Percentiles rank a stretch among this genome's conserved stretches.
phyloP scores from a whole-genome alignment of 2,797 vertebrate species.

The Pantherophis vulpinus region DNA sequence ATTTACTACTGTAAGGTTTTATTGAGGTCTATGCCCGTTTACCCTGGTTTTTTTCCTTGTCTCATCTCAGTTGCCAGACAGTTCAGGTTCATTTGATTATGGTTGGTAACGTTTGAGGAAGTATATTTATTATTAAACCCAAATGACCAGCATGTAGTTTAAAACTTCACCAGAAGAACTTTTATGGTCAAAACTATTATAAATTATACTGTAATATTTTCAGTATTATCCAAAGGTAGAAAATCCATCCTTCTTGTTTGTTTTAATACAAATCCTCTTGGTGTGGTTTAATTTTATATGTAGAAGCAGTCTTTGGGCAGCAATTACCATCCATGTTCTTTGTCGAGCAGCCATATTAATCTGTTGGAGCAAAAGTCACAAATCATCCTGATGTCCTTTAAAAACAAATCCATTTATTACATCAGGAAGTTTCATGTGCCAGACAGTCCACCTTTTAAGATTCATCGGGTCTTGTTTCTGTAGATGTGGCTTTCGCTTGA shows the following conservation, averaged over 20 bases:
- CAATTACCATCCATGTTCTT: background rate
- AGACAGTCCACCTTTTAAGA: background rate
- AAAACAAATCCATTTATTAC: background rate
- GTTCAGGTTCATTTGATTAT: background rate
- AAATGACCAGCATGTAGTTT: background rate
- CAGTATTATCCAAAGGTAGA: no score
- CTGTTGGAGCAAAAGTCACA: background rate
- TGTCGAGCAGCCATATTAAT: background rate
- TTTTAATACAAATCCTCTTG: background rate
- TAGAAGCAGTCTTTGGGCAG: background rate
- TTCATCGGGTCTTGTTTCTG: background rate
- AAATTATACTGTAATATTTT: background rate
- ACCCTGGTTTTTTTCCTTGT: background rate
- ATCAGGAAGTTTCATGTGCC: background rate
- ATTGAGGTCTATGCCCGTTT: background rate
- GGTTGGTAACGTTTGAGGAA: background rate
- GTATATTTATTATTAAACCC: background rate
- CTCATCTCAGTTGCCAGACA: background rate
- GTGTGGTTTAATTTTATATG: background rate
- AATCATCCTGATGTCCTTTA: background rate
- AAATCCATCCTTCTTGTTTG: background rate
- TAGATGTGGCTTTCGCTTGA: background rate
- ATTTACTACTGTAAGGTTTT: background rate
- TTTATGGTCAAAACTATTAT: background rate
- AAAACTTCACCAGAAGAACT: background rate